Evolutionary conservation across 1,140 invertebrate genomes (phyloP), one percentile per base, ranked within the genome.

Genomic region (Trachymyrmex cornetzi): DNA sequence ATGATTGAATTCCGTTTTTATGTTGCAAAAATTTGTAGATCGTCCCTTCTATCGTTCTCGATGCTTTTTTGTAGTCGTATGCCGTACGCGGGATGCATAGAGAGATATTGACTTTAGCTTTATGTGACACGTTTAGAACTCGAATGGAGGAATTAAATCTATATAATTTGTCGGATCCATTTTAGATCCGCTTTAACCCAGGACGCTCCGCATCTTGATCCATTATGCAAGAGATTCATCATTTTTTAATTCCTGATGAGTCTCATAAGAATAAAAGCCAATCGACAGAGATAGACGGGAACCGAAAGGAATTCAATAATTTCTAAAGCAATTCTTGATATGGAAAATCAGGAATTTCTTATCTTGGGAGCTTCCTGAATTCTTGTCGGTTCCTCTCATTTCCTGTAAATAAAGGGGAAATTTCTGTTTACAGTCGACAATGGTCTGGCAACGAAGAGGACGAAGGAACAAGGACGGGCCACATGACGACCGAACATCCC

Each of bases 391-490:
- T n/a, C 16, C 2, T 38, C 48, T 27, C 22, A 16, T 4, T 38
- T 48, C 0, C 53, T 14, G 38, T 4, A 11, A 22, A 67, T 59
- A 48, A 50, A 30, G 19, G 7, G 2, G 6, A 7, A 34, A 85
- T 75, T 77, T 14, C n/a, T 67, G 61, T 85, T 91, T 57, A 48
- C 82, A 94, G 94, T 79, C 91, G 91, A 53, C 92, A 93, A 38
- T 95, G 94, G 94, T 94, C 94, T 38, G 93, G 92, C 16, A 93
- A 94, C 86, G 94, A 94, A 57, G 92, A 91, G 44, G 93, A 94
- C 2, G 93, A 94, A 59, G 89, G 88, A 12, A 89, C 91, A 9
- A 90, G 85, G 5, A 66, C 66, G 22, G 59, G 77, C 11, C 87
- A 88, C 79, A 75, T 90, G 64, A 90, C 88, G 38, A 89, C 93